Evolutionary conservation across 2,113 vertebrate genomes (phyloP).

Genomic region (Onychostoma macrolepis): DNA sequence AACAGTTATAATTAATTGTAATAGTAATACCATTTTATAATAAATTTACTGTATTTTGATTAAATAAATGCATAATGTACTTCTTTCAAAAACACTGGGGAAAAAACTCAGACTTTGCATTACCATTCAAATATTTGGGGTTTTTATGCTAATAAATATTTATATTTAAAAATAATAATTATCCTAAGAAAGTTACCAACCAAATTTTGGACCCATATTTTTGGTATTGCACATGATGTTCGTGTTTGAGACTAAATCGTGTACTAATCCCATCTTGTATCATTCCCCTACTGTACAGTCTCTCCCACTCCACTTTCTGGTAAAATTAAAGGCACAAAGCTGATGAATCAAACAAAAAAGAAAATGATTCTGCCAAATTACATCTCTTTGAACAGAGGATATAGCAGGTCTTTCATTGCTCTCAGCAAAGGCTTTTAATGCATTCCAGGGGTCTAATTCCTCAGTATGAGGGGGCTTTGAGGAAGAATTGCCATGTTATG

Average conservation of each 20-base stretch:
- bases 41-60: neutral
- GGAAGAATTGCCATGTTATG: constrained; percentile 48
- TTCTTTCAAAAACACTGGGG: neutral
- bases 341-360: neutral
- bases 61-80: neutral
- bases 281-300: neutral
- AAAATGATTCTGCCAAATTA: constrained; percentile 32
- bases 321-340: constrained; percentile 6
- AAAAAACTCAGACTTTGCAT: neutral
- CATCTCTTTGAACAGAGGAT: constrained; percentile 48
- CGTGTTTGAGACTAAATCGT: neutral
- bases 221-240: neutral
- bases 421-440: constrained; percentile 46
- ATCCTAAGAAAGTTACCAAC: neutral
- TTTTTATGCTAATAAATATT: neutral
- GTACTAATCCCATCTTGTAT: neutral
- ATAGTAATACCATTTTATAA: neutral
- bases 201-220: neutral
- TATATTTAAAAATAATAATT: neutral
- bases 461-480: constrained; percentile 40
- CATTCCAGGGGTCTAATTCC: constrained; percentile 54
- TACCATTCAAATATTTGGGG: too few species aligned
- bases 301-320: neutral
- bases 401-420: constrained; percentile 40
- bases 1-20: neutral